Conservation (phyloP, 2,888 invertebrate species). For the Caradrina kadenii region DNA sequence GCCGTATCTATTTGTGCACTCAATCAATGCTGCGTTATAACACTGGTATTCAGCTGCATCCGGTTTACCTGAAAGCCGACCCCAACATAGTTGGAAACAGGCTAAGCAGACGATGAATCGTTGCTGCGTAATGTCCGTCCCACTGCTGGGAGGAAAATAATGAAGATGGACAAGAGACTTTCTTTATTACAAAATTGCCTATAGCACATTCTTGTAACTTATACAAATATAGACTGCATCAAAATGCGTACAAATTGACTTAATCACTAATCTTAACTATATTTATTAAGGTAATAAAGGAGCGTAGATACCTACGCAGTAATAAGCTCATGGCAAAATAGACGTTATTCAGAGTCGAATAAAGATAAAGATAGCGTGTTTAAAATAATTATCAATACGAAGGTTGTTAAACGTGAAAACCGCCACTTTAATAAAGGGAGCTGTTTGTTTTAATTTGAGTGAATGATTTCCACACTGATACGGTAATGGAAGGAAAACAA, state of each 20-base stretch:
- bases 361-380: constrained; percentile 11
- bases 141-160: too few relatives aligned
- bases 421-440: constrained; percentile 24
- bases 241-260: constrained; percentile 48
- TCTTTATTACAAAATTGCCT: neutral
- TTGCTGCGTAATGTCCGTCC: too few relatives aligned
- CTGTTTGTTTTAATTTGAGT: constrained; percentile 29
- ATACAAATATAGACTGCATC: constrained; percentile 16
- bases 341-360: neutral
- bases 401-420: constrained; percentile 11
- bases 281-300: constrained; percentile 45
- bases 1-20: too few relatives aligned
- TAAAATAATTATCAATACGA: neutral
- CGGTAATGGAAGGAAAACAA: constrained; percentile 33
- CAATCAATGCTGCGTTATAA: too few relatives aligned
- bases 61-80: too few relatives aligned
- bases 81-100: too few relatives aligned
- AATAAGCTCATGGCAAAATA: constrained; percentile 1
- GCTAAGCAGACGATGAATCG: too few relatives aligned
- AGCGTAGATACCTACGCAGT: constrained; percentile 26
- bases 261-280: constrained; percentile 43
- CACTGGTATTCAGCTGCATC: too few relatives aligned
- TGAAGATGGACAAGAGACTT: too few relatives aligned
- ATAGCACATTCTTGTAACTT: constrained; percentile 12
- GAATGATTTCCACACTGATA: constrained; percentile 15